Percentiles rank a stretch among this genome's conserved stretches.
phyloP scores from a whole-genome alignment of 2,888 invertebrate genomes.

The Meta bourneti region DNA sequence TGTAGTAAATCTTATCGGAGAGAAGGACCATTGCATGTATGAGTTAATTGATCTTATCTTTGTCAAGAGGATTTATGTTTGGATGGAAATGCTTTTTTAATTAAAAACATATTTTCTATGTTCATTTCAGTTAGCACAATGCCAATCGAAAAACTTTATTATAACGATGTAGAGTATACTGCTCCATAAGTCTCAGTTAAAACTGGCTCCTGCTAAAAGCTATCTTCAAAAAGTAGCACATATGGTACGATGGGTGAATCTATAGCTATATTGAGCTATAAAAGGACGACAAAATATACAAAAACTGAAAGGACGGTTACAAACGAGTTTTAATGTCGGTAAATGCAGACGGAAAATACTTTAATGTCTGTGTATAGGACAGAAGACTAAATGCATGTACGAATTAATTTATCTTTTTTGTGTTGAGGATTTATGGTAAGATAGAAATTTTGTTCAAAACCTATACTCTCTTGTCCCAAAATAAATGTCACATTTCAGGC shows the following conservation, averaged over 20 bases:
- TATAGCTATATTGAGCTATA: background rate
- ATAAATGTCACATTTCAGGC: too few relatives aligned
- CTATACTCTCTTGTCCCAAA: too few relatives aligned
- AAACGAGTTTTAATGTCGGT: background rate
- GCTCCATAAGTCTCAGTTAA: conserved; percentile 3
- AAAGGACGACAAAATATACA: background rate
- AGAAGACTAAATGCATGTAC: background rate
- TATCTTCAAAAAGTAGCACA: conserved; percentile 1
- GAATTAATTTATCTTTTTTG: background rate
- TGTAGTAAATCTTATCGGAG: background rate
- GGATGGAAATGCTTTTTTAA: background rate
- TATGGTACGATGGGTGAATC: background rate
- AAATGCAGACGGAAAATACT: background rate
- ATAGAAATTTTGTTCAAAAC: background rate
- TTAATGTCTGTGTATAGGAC: background rate
- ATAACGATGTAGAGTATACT: too few relatives aligned
- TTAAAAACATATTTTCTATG: too few relatives aligned
- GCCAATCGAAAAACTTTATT: too few relatives aligned
- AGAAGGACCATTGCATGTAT: background rate
- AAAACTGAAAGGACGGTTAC: background rate
- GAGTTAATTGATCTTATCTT: background rate
- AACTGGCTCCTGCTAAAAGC: conserved; percentile 2
- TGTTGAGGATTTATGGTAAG: background rate
- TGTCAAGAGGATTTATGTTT: background rate
- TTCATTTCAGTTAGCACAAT: too few relatives aligned